phyloP scores from a whole-genome alignment of 2,888 invertebrate species.

The Sphecodes monilicornis region DNA sequence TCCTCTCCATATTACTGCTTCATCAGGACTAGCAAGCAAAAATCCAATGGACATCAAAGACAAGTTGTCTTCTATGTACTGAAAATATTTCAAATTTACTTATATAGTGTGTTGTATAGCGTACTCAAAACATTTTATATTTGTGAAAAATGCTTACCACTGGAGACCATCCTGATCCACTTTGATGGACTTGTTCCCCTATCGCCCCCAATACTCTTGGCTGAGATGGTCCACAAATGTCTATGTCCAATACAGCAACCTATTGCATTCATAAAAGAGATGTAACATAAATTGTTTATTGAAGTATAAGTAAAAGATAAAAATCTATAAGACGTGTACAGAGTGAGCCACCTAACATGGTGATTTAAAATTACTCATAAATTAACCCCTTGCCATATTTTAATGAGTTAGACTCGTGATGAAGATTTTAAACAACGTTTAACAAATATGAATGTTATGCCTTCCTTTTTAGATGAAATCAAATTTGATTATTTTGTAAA shows the following conservation, averaged over 20 bases:
- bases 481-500: too few species aligned
- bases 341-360: neutral
- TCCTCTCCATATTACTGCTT: conserved; percentile 99
- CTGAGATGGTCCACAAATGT: conserved; percentile 99
- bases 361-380: neutral
- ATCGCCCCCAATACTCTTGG: conserved; percentile 96
- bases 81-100: conserved; percentile 69
- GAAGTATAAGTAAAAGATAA: neutral
- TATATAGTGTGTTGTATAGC: conserved; percentile 5
- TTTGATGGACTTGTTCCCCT: conserved; percentile 97
- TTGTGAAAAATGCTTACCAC: conserved; percentile 88
- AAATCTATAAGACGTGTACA: neutral
- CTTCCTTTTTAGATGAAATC: too few species aligned
- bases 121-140: neutral
- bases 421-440: too few species aligned
- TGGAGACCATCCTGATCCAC: conserved; percentile 98
- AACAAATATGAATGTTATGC: too few species aligned
- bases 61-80: conserved; percentile 97
- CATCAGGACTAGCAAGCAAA: conserved; percentile 93
- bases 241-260: conserved; percentile 98
- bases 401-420: too few species aligned
- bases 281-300: neutral
- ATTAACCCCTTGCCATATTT: too few species aligned
- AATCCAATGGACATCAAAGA: conserved; percentile 99
- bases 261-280: conserved; percentile 84